These are phyloP conservation scores for Edolisoma coerulescens DNA, from an alignment of 2,113 vertebrate species.

Conservation along the genomic window DNA sequence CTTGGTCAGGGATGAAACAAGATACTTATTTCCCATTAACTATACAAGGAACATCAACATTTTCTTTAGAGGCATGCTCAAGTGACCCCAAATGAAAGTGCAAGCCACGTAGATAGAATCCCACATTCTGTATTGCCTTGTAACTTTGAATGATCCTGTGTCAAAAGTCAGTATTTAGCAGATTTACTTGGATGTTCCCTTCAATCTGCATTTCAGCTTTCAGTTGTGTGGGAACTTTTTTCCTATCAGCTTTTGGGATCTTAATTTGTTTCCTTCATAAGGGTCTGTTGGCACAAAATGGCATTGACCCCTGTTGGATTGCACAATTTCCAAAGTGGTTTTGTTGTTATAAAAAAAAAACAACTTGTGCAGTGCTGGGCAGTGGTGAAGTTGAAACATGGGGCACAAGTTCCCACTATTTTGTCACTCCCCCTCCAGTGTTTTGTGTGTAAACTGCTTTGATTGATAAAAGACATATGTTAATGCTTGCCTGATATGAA, in stretches of 20 bases:
- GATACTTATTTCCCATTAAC: not conserved
- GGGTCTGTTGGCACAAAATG: not conserved
- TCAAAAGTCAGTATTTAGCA: not conserved
- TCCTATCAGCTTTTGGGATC: not conserved
- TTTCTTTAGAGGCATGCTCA: not conserved
- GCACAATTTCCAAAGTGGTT: not conserved
- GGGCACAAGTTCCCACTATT: not conserved
- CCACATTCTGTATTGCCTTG: not conserved
- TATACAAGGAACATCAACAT: not conserved
- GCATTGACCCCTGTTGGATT: not conserved
- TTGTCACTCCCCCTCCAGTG: not conserved
- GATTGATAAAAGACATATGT: not conserved
- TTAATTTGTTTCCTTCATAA: not conserved
- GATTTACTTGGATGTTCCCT: not conserved
- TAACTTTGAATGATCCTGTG: not conserved
- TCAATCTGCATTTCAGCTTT: not conserved
- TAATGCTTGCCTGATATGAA: not conserved
- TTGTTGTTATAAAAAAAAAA: not conserved
- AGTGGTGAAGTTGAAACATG: not conserved
- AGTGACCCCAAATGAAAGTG: not conserved
- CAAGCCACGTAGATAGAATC: not conserved
- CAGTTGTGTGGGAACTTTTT: not conserved
- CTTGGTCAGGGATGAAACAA: not conserved
- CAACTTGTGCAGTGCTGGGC: not conserved
- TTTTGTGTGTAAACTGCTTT: not conserved